Conservation (phyloP, 92 coral and sea anemone genomes). For the Metridium senile region DNA sequence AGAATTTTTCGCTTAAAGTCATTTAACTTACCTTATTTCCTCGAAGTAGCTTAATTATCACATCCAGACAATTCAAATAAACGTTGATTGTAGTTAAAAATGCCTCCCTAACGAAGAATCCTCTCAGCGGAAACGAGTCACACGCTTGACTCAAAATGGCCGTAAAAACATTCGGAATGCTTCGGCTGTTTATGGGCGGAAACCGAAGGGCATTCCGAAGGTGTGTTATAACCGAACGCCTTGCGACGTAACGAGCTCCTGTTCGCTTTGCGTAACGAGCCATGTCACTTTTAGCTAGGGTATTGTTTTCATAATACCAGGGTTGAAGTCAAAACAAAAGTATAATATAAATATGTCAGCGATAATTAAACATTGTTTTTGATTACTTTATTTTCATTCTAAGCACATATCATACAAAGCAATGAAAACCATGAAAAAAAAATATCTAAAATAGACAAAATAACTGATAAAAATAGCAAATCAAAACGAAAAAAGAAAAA, state of each 20-base stretch:
- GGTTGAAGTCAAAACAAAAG: no score
- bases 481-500: no score
- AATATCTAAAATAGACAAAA: no score
- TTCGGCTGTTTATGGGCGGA: constrained; percentile 44
- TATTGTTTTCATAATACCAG: no score
- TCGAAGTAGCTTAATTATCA: constrained; percentile 10
- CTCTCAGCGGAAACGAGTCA: constrained; percentile 38
- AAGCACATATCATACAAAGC: no score
- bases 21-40: constrained; percentile 15
- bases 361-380: no score
- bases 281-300: no score
- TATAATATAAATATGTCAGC: no score
- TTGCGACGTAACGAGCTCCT: constrained; percentile 17
- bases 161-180: constrained; percentile 43
- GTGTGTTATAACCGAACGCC: constrained; percentile 17
- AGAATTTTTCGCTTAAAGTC: not conserved
- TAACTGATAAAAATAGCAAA: no score
- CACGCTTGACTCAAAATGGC: constrained; percentile 38
- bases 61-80: constrained; percentile 29
- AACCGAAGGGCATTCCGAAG: constrained; percentile 30
- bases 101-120: constrained; percentile 41
- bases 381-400: no score
- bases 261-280: no score
- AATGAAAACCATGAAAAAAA: no score
- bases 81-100: not conserved